phyloP scores from a whole-genome alignment of 1,140 invertebrate species.

The Phocides pigmalion region DNA sequence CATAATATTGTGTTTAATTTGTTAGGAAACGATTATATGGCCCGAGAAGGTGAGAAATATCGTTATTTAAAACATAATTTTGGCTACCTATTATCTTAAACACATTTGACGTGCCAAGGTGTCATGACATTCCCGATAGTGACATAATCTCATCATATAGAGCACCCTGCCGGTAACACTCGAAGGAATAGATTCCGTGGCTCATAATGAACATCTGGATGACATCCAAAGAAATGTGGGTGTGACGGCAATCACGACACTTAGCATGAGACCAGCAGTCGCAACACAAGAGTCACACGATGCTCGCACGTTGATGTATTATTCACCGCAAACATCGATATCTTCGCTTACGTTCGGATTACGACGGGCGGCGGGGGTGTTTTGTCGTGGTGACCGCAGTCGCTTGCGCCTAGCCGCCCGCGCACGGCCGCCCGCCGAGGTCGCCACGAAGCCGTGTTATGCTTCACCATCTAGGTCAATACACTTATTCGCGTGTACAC shows the following conservation, averaged over 20 bases:
- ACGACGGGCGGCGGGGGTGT: constrained; percentile 65
- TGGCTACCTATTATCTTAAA: background rate
- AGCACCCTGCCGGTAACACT: background rate
- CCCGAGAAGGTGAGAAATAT: background rate
- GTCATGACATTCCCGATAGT: background rate
- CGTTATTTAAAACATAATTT: background rate
- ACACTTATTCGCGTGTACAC: constrained; percentile 78
- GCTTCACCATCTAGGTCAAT: constrained; percentile 72
- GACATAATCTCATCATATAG: constrained; percentile 15
- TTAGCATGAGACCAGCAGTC: constrained; percentile 4
- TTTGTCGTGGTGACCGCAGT: constrained; percentile 70
- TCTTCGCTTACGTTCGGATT: constrained; percentile 70
- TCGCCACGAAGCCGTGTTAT: constrained; percentile 72
- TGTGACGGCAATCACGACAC: constrained; percentile 16
- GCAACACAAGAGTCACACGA: constrained; percentile 50
- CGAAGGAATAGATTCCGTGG: constrained; percentile 18
- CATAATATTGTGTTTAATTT: no score
- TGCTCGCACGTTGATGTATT: constrained; percentile 56
- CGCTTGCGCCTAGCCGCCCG: constrained; percentile 68
- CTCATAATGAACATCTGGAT: constrained; percentile 58
- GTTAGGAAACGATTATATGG: no score
- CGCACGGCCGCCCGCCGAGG: constrained; percentile 67
- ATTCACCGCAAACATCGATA: constrained; percentile 79
- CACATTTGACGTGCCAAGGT: constrained; percentile 1
- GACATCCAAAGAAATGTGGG: constrained; percentile 61